Evolutionary conservation across 2,113 vertebrate species (phyloP).

Genomic region (Actinemys pallida): DNA sequence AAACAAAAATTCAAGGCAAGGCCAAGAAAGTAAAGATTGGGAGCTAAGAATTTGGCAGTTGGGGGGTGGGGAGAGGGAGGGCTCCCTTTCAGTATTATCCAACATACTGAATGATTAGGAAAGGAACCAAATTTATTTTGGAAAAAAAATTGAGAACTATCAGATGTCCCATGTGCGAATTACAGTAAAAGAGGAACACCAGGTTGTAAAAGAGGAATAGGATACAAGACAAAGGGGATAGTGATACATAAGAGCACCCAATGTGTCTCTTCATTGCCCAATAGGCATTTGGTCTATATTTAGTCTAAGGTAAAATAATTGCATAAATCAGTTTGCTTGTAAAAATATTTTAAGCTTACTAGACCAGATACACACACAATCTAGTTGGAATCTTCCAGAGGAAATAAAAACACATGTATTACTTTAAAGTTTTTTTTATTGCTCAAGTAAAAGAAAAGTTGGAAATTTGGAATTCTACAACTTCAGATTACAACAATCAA

Average conservation of each 20-base stretch:
- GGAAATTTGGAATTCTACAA: not conserved
- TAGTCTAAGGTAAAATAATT: not conserved
- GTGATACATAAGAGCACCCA: not conserved
- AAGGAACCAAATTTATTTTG: not conserved
- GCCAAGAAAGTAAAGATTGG: not conserved
- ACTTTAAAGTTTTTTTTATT: not conserved
- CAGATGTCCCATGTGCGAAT: not conserved
- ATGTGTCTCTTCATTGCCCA: not conserved
- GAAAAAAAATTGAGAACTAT: not conserved
- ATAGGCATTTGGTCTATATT: not conserved
- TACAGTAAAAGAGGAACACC: not conserved
- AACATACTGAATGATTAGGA: not conserved
- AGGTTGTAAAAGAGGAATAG: not conserved
- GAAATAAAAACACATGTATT: not conserved
- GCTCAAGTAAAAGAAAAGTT: not conserved
- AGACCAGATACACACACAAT: not conserved
- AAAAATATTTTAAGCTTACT: not conserved
- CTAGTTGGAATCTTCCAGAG: not conserved
- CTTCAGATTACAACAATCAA: not conserved
- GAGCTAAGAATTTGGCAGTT: not conserved
- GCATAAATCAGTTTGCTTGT: not conserved
- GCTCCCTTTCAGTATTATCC: not conserved
- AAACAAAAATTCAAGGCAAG: not conserved
- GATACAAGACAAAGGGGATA: not conserved
- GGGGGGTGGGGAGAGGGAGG: not conserved